Evolutionary conservation across 2,113 vertebrate genomes (phyloP).

Genomic region (Semicossyphus pulcher): DNA sequence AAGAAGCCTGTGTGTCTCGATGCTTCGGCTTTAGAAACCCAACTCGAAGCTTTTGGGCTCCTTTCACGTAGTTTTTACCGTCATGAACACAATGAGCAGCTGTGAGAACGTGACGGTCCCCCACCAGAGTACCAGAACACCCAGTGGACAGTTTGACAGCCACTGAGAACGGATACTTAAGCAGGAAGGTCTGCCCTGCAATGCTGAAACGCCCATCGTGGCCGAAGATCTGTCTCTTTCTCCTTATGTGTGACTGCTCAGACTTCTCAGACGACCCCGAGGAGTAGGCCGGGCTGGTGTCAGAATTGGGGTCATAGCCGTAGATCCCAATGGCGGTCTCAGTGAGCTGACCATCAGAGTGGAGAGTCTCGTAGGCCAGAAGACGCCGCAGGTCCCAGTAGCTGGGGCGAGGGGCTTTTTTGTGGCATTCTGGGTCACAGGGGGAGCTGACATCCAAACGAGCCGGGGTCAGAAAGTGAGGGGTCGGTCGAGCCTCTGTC

Average conservation of each 20-base stretch:
- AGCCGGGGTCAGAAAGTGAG: slow-evolving; percentile 87
- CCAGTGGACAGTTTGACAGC: slow-evolving; percentile 96
- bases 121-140: slow-evolving; percentile 93
- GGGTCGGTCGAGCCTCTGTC: slow-evolving; percentile 83
- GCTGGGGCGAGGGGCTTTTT: slow-evolving; percentile 85
- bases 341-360: slow-evolving; percentile 89
- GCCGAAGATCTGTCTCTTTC: slow-evolving; percentile 94
- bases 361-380: slow-evolving; percentile 93
- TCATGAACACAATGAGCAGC: slow-evolving; percentile 97
- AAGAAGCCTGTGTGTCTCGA: slow-evolving; percentile 78
- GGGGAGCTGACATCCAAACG: slow-evolving; percentile 89
- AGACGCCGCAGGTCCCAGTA: slow-evolving; percentile 88
- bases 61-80: slow-evolving; percentile 96
- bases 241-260: slow-evolving; percentile 72
- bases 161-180: slow-evolving; percentile 94
- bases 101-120: slow-evolving; percentile 94
- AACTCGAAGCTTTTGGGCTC: slow-evolving; percentile 93
- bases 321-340: slow-evolving; percentile 93
- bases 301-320: slow-evolving; percentile 70
- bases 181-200: slow-evolving; percentile 91
- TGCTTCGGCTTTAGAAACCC: slow-evolving; percentile 92
- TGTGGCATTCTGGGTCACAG: slow-evolving; percentile 93
- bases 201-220: slow-evolving; percentile 95
- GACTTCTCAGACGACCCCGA: slow-evolving; percentile 35
- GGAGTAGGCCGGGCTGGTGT: slow-evolving; percentile 49